Percentiles rank a stretch among this genome's conserved stretches.
These are phyloP conservation scores for Hypothenemus hampei DNA, from an alignment of 1,140 invertebrate genomes.

Conservation along the genomic window DNA sequence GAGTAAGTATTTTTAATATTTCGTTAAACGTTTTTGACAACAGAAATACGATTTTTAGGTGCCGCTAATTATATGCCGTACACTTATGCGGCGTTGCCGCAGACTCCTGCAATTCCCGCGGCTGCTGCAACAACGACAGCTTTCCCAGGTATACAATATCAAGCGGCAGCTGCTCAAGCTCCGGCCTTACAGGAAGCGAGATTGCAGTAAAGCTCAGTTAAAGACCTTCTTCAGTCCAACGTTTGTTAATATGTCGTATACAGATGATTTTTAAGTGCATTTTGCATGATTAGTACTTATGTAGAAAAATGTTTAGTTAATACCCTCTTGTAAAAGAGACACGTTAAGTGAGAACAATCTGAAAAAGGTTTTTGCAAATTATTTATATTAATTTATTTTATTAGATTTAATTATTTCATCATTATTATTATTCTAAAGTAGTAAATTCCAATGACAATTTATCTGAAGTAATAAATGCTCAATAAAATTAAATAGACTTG, in stretches of 20 bases:
- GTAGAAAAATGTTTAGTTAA: not conserved
- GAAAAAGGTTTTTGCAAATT: too few relatives aligned
- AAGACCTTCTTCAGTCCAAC: slow-evolving; percentile 8
- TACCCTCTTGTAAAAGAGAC: too few relatives aligned
- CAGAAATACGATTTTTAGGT: slow-evolving; percentile 29
- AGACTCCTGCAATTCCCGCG: slow-evolving; percentile 53
- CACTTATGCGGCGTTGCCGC: slow-evolving; percentile 59
- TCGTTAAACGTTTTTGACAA: not conserved
- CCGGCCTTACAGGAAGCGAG: slow-evolving; percentile 52
- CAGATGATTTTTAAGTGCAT: slow-evolving; percentile 6
- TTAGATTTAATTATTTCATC: too few relatives aligned
- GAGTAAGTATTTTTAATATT: slow-evolving; percentile 33
- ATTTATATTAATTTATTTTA: too few relatives aligned
- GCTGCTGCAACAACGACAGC: slow-evolving; percentile 47
- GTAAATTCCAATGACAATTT: slow-evolving; percentile 21
- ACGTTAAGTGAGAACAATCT: too few relatives aligned
- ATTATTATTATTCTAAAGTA: too few relatives aligned
- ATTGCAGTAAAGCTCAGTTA: slow-evolving; percentile 47
- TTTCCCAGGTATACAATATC: slow-evolving; percentile 60
- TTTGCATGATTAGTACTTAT: not conserved
- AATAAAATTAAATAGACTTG: slow-evolving; percentile 33
- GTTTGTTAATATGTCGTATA: slow-evolving; percentile 8
- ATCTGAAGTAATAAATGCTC: slow-evolving; percentile 32
- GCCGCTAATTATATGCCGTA: slow-evolving; percentile 68
- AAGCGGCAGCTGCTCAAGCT: slow-evolving; percentile 51